These are phyloP conservation scores for Hydrozoanthus tunicans DNA, from an alignment of 64 coral and sea anemone species.

Conservation along the genomic window DNA sequence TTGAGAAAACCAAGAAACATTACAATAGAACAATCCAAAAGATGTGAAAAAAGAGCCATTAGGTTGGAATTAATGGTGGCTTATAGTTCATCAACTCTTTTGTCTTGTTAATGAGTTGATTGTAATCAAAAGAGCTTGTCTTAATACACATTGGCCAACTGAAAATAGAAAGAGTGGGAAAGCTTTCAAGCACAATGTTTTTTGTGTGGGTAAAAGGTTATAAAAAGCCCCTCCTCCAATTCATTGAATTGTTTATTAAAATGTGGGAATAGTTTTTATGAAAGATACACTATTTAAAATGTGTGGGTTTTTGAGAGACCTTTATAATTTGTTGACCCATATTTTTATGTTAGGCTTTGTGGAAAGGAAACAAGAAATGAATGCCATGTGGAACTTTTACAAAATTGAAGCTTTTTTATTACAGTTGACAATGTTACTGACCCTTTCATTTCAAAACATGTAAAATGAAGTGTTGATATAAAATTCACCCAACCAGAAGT, in stretches of 20 bases:
- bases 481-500: too few relatives aligned
- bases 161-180: background rate
- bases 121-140: background rate
- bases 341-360: too few relatives aligned
- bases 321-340: background rate
- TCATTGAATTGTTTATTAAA: background rate
- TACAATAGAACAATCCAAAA: background rate
- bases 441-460: too few relatives aligned
- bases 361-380: too few relatives aligned
- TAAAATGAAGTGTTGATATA: too few relatives aligned
- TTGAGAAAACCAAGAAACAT: background rate
- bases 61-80: background rate
- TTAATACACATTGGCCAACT: background rate
- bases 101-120: constrained; percentile 13
- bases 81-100: constrained; percentile 16
- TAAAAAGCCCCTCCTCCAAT: background rate
- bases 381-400: too few relatives aligned
- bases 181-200: background rate
- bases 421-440: too few relatives aligned
- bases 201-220: background rate
- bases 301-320: background rate
- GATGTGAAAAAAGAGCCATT: constrained; percentile 1
- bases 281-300: background rate
- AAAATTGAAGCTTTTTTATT: too few relatives aligned
- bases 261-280: background rate